Conservation (phyloP, 2,888 invertebrate species). For the Pherbina coryleti region DNA sequence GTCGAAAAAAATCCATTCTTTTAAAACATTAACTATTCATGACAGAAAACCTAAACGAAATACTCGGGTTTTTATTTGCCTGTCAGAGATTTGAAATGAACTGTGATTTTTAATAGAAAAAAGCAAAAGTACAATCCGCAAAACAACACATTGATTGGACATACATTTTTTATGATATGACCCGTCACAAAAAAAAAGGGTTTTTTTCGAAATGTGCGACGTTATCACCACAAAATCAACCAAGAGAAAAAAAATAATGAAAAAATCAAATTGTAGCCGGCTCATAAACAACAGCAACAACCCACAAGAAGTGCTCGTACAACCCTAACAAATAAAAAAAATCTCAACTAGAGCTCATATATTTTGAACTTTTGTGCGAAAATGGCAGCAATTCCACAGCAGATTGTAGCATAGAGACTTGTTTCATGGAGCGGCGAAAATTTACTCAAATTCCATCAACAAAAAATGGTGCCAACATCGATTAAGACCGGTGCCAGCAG, state of each 20-base stretch:
- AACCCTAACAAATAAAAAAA: neutral
- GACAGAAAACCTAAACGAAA: neutral
- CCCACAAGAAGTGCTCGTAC: too few species aligned
- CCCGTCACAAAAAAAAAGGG: too few species aligned
- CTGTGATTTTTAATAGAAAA: neutral
- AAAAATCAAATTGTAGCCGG: too few species aligned
- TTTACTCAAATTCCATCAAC: conserved; percentile 7
- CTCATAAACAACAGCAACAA: too few species aligned
- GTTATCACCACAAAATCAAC: conserved; percentile 6
- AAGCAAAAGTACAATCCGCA: neutral
- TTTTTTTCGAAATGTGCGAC: too few species aligned
- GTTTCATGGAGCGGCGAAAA: neutral
- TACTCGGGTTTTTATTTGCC: neutral
- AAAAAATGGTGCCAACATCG: conserved; percentile 20
- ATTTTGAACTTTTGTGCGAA: neutral
- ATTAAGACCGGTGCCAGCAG: conserved; percentile 7
- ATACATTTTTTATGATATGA: neutral
- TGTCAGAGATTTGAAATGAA: neutral
- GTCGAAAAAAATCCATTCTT: too few species aligned
- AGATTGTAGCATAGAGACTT: neutral
- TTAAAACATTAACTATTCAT: neutral
- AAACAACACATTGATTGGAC: neutral
- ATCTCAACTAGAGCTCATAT: neutral
- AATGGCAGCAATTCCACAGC: neutral
- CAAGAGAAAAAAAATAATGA: too few species aligned